Conservation (phyloP, 2,113 vertebrate species). For the Hymenochirus boettgeri region DNA sequence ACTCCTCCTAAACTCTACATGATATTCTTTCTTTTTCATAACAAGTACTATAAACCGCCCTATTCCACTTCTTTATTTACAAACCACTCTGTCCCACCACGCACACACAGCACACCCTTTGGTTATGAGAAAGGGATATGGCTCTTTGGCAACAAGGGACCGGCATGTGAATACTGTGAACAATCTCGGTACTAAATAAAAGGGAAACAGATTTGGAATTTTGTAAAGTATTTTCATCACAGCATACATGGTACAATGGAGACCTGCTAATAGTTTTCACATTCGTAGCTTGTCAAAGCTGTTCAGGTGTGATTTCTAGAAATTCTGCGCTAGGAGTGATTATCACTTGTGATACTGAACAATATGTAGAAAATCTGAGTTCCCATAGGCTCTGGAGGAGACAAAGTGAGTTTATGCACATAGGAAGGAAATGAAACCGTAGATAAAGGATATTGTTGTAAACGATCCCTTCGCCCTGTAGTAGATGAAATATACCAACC, state of each 20-base stretch:
- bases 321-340: constrained; percentile 10
- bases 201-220: background rate
- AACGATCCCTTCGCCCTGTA: background rate
- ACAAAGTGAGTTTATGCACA: background rate
- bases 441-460: constrained; percentile 3
- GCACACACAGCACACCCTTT: too few relatives aligned
- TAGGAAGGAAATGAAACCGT: constrained; percentile 2
- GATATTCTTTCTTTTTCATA: too few relatives aligned
- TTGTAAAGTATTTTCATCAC: background rate
- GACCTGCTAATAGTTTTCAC: constrained; percentile 34
- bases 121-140: too few relatives aligned
- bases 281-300: constrained; percentile 34
- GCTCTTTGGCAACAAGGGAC: too few relatives aligned
- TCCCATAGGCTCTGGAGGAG: background rate
- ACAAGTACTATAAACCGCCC: too few relatives aligned
- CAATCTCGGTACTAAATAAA: background rate
- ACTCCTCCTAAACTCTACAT: too few relatives aligned
- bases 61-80: too few relatives aligned
- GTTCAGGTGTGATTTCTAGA: constrained; percentile 18
- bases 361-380: background rate
- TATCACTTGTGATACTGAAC: constrained; percentile 14
- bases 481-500: background rate
- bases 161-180: too few relatives aligned
- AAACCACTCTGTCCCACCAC: too few relatives aligned
- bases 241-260: background rate